Evolutionary conservation across 2,797 vertebrate genomes (phyloP).

Genomic region (Cetoscarus ocellatus): DNA sequence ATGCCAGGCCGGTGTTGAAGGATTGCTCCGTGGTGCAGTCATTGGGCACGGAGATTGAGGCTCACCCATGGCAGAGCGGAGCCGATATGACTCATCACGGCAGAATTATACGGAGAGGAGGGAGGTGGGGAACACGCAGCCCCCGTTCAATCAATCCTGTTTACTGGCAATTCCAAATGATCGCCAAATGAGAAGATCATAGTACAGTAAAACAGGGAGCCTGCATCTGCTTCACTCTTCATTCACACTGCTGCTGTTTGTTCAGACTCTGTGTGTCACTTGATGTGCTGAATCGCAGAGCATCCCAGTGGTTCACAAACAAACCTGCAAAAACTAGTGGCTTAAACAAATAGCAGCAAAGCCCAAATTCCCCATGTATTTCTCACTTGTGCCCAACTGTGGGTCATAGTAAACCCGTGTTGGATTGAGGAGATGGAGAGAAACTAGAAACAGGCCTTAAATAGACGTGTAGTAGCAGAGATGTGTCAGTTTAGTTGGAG

Average conservation of each 20-base stretch:
- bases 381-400: conserved; percentile 24
- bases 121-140: conserved; percentile 68
- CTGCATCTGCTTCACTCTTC: conserved; percentile 16
- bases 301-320: conserved; percentile 50
- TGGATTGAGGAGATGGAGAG: conserved; percentile 23
- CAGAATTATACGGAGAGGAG: conserved; percentile 64
- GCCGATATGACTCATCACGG: conserved; percentile 72
- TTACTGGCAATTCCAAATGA: conserved; percentile 47
- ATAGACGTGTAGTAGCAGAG: conserved; percentile 69
- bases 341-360: conserved; percentile 39
- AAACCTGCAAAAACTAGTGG: conserved; percentile 43
- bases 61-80: conserved; percentile 69
- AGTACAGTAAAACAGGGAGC: conserved; percentile 39
- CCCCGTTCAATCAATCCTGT: conserved; percentile 59
- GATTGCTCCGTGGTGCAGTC: conserved; percentile 74
- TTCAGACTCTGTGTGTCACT: conserved; percentile 21
- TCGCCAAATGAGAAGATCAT: conserved; percentile 37
- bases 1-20: conserved; percentile 69
- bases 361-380: conserved; percentile 34
- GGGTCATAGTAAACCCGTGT: conserved; percentile 25
- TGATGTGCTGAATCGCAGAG: conserved; percentile 47
- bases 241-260: conserved; percentile 24
- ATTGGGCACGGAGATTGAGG: conserved; percentile 72
- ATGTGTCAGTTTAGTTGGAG: conserved; percentile 43
- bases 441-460: conserved; percentile 40